Evolutionary conservation across 2,113 vertebrate genomes (phyloP), one percentile per base, ranked within the genome.

Genomic region (Charina bottae): DNA sequence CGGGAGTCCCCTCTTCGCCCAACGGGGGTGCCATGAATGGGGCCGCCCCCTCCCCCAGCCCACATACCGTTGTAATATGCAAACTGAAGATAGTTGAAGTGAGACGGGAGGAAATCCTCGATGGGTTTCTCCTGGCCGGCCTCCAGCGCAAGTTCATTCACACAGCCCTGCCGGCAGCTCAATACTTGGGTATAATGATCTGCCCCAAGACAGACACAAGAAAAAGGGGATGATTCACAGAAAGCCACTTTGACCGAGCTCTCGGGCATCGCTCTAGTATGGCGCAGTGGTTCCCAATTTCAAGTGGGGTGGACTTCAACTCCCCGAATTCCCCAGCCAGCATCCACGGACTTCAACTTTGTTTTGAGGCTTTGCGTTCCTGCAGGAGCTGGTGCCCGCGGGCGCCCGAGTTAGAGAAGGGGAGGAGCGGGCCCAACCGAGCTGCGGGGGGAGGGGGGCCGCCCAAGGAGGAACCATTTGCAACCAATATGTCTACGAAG

Each of bases 31-130:
- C n/a, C 33, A 17, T 33, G 17, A 55, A 85, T 2, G 49, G 49
- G 21, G 46, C 1, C 1, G 7, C 54, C 9, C 56, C 21, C 0
- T 19, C 37, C 21, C 10, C 2, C 6, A 1, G 59, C n/a, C 33
- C 3, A 84, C 99, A 97, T 97, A 99, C 99, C 98, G 97, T 98
- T 99, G 95, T 99, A 98, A 97, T 99, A 99, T 94, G 99, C 98
- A 95, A 99, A 99, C 97, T 99, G 99, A 90, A 99, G 98, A 94
- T 99, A 99, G 96, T 99, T 99, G 95, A 99, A 99, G 88, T 99
- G 99, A 0, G 98, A 98, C 0, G 99, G 98, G 4, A 99, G 97
- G 96, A 99, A 99, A 93, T 99, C 98, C 93, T 99, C 98, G 28
- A 99, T 95, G n/a, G 99, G 98, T 89, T 98, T 98, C 26, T 98